These are phyloP conservation scores for Marmota flaviventris DNA, from an alignment of 2,113 vertebrate genomes.

Conservation along the genomic window DNA sequence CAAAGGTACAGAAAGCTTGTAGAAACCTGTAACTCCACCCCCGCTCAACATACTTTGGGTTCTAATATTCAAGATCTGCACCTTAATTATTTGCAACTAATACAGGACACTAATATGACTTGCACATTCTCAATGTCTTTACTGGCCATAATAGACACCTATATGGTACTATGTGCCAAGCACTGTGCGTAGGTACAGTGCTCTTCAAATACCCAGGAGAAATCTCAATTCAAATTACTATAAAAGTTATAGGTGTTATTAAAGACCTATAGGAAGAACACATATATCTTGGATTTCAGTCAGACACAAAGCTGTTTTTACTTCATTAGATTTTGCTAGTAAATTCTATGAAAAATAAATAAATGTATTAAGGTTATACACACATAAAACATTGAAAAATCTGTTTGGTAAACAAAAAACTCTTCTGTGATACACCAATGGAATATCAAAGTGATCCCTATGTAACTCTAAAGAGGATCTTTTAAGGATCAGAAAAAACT, in stretches of 20 bases:
- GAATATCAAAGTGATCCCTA: background rate
- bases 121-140: background rate
- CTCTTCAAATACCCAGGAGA: background rate
- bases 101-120: background rate
- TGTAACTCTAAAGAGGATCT: background rate
- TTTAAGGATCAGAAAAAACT: background rate
- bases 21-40: background rate
- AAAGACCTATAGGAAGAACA: background rate
- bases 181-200: background rate
- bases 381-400: background rate
- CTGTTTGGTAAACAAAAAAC: background rate
- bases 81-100: background rate
- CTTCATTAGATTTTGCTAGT: background rate
- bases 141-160: background rate
- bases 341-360: background rate
- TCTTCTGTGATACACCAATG: background rate
- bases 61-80: background rate
- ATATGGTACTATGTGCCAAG: background rate
- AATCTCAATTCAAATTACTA: background rate
- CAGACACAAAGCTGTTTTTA: background rate
- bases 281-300: background rate
- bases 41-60: background rate
- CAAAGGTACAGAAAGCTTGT: background rate
- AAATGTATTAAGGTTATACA: background rate
- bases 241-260: background rate